These are phyloP conservation scores for Amblyopsis hoosieri DNA, from an alignment of 2,797 vertebrate species.

Conservation along the genomic window DNA sequence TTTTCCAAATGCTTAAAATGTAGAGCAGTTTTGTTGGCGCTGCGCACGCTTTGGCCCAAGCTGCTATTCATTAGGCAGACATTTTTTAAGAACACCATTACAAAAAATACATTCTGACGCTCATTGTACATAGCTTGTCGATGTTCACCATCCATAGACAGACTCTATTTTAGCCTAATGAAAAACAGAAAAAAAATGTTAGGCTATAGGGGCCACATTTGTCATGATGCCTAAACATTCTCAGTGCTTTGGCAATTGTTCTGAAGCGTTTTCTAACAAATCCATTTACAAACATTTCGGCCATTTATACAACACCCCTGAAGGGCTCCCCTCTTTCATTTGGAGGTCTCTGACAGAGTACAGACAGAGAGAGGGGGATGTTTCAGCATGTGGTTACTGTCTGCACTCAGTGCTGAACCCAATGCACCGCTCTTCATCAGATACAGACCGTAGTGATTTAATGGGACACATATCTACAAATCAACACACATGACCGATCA, in stretches of 20 bases:
- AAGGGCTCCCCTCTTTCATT: conserved; percentile 35
- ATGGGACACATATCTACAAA: conserved; percentile 27
- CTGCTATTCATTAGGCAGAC: conserved; percentile 11
- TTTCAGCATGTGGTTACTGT: conserved; percentile 41
- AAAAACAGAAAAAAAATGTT: conserved; percentile 12
- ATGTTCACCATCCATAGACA: too few species aligned
- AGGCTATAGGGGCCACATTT: conserved; percentile 9
- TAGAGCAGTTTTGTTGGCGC: conserved; percentile 31
- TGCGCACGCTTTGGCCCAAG: conserved; percentile 35
- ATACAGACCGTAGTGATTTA: conserved; percentile 13
- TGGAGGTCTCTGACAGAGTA: conserved; percentile 5
- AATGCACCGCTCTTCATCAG: conserved; percentile 12
- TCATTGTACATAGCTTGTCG: too few species aligned
- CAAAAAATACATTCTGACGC: not conserved
- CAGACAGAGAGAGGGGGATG: conserved; percentile 15
- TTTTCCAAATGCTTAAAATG: conserved; percentile 38
- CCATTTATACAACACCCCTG: conserved; percentile 29
- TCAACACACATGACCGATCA: conserved; percentile 11
- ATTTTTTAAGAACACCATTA: too few species aligned
- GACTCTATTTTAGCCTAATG: not conserved
- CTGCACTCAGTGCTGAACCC: conserved; percentile 2
- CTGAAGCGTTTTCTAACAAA: conserved; percentile 45
- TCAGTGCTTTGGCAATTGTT: conserved; percentile 53
- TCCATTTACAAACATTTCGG: conserved; percentile 55
- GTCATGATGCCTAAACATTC: conserved; percentile 50